Evolutionary conservation across 1,140 invertebrate genomes (phyloP).

Genomic region (Drosophila paulistorum): DNA sequence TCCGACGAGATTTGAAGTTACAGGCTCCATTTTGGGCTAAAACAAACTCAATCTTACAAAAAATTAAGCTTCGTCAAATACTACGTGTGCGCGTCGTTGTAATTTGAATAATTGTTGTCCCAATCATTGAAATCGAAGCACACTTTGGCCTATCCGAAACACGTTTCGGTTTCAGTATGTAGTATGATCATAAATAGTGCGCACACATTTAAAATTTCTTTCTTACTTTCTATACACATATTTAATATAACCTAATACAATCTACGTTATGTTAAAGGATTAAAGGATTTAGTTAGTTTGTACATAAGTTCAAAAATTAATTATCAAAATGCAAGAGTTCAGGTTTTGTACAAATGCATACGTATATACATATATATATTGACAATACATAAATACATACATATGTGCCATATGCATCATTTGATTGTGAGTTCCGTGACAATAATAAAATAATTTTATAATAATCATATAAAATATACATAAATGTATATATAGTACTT

Average conservation of each 20-base stretch:
- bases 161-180: background rate
- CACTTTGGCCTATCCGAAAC: background rate
- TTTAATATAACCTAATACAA: slow-evolving; percentile 1
- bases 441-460: slow-evolving; percentile 18
- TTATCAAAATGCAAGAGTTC: background rate
- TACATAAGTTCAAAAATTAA: slow-evolving; percentile 1
- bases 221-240: background rate
- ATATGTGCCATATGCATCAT: slow-evolving; percentile 18
- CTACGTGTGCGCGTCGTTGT: background rate
- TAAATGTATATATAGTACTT: background rate
- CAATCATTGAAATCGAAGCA: background rate
- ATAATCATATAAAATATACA: slow-evolving; percentile 8
- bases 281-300: slow-evolving; percentile 1
- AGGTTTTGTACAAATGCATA: background rate
- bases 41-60: background rate
- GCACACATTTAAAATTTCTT: background rate
- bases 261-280: background rate
- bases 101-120: background rate
- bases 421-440: slow-evolving; percentile 24
- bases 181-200: background rate
- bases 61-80: background rate
- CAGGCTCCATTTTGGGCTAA: background rate
- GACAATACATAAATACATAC: slow-evolving; percentile 9
- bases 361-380: no score
- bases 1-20: background rate